Base-by-base conservation (phyloP, 2,797 vertebrate species). In the Chrysocyon brachyurus region DNA sequence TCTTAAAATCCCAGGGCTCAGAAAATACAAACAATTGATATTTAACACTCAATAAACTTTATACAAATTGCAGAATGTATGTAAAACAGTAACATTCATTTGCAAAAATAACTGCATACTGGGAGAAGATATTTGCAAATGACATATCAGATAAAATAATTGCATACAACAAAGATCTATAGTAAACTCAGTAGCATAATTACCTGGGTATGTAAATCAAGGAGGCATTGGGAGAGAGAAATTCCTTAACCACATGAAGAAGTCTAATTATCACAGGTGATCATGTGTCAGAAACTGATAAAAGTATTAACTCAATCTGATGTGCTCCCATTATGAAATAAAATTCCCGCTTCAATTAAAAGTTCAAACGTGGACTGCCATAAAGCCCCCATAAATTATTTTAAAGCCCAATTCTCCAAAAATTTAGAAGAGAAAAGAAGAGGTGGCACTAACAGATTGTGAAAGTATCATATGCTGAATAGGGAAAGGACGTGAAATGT, bases 281-380 rank as follows among this genome's bases (percentile, higher is more conserved):
- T 26, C 78, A 84, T 86, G 52, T 22, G 6, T 33, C 24, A 90
- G 78, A 89, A 90, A 82, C 12, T 64, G 40, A 89, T 86, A 87
- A 96, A 91, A 81, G 26, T 66, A 91, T 64, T 52, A 54, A 82
- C 17, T 95, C 85, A 70, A n/a, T 83, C 54, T 56, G 73, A 93
- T 3, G 15, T 2, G 11, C 24, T 6, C 26, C 3, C 33, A 57
- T 1, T 11, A 46, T 46, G 40, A 54, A 68, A 86, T 46, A 86
- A 72, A 15, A n/a, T 64, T 61, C 31, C 16, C 36, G 10, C 68
- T 72, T 93, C 75, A 87, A 70, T 12, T 85, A 33, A 52, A 79
- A 73, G 15, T 75, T 57, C 9, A 68, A 70, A 82, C 33, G 72
- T 6, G 14, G 22, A 93, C 49, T 56, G 28, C 70, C 36, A 49